Percentiles rank a stretch among this genome's conserved stretches.
phyloP scores from a whole-genome alignment of 2,888 invertebrate species.

The Campaea margaritaria region DNA sequence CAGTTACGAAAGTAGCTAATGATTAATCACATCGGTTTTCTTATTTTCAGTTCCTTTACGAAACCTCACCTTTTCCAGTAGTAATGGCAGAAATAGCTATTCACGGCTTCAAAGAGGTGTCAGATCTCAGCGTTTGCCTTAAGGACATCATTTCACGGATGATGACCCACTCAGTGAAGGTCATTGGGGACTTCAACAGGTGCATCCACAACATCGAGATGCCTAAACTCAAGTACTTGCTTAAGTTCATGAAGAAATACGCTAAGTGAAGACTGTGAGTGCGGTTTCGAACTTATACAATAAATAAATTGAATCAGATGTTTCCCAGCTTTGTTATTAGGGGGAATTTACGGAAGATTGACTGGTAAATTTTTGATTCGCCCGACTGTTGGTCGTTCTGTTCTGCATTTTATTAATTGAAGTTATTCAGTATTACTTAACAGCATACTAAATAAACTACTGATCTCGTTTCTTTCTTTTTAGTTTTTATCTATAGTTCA shows the following conservation, averaged over 20 bases:
- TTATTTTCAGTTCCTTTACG: constrained; percentile 76
- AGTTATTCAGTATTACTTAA: too few relatives aligned
- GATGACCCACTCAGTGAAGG: constrained; percentile 82
- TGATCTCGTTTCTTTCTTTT: too few relatives aligned
- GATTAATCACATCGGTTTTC: not conserved
- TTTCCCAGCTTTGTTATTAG: too few relatives aligned
- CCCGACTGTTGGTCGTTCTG: too few relatives aligned
- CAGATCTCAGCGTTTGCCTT: constrained; percentile 77
- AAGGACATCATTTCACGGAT: constrained; percentile 80
- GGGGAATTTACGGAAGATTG: too few relatives aligned
- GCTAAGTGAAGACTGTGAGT: constrained; percentile 51
- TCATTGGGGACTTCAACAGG: constrained; percentile 80
- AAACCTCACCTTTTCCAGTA: constrained; percentile 80
- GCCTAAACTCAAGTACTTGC: constrained; percentile 79
- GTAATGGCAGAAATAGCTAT: constrained; percentile 82
- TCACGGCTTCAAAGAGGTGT: constrained; percentile 81
- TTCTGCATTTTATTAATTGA: too few relatives aligned
- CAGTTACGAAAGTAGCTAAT: not conserved
- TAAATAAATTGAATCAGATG: too few relatives aligned
- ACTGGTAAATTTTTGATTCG: too few relatives aligned
- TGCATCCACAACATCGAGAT: constrained; percentile 82
- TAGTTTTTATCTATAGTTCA: too few relatives aligned
- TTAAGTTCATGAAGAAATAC: constrained; percentile 82
- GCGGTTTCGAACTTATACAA: too few relatives aligned
- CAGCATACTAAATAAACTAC: too few relatives aligned